Evolutionary conservation across 2,888 invertebrate species (phyloP).

Genomic region (Trissolcus brochymenae): DNA sequence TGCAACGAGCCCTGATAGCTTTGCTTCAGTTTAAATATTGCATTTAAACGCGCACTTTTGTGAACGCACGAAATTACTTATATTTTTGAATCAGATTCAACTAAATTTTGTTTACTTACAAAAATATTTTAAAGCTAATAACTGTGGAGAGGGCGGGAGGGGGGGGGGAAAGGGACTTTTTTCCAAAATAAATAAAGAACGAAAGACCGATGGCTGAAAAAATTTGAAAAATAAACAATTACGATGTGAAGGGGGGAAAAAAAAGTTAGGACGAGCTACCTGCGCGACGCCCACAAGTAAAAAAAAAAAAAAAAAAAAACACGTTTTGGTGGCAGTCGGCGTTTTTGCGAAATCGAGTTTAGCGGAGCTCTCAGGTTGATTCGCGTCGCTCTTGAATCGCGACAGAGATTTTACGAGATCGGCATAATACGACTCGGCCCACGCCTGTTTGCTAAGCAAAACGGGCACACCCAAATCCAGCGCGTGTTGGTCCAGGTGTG

Average conservation of each 20-base stretch:
- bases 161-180: too few species aligned
- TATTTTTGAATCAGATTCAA: too few species aligned
- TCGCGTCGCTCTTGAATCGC: constrained; percentile 40
- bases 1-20: too few species aligned
- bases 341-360: constrained; percentile 28
- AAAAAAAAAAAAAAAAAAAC: too few species aligned
- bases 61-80: too few species aligned
- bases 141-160: too few species aligned
- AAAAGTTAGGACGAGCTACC: constrained; percentile 27
- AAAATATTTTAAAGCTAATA: too few species aligned
- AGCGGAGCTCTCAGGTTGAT: constrained; percentile 11
- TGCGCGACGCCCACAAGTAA: constrained; percentile 29
- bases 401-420: constrained; percentile 62
- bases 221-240: constrained; percentile 4
- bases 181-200: too few species aligned
- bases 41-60: too few species aligned
- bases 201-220: background rate
- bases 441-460: constrained; percentile 35
- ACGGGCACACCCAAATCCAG: constrained; percentile 35
- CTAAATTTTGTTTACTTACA: too few species aligned
- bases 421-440: constrained; percentile 27
- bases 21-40: too few species aligned
- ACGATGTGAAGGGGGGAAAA: background rate
- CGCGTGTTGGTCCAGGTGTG: constrained; percentile 38
- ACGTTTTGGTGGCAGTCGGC: constrained; percentile 32